Evolutionary conservation across 2,888 invertebrate genomes (phyloP).

Genomic region (Malthinus seriepunctatus): DNA sequence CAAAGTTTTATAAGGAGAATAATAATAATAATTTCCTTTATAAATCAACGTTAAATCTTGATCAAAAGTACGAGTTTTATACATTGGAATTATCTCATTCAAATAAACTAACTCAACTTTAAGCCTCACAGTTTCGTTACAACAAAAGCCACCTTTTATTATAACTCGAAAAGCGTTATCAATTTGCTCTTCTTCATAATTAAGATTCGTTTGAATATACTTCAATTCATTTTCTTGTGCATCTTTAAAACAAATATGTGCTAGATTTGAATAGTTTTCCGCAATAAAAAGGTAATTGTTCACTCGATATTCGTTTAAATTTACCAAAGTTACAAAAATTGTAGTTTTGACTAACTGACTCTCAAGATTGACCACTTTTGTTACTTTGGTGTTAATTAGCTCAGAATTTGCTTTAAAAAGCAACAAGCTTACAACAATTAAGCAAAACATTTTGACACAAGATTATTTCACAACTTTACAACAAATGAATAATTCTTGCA

Average conservation of each 20-base stretch:
- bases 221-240: not conserved
- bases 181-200: not conserved
- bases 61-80: slow-evolving; percentile 11
- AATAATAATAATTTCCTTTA: slow-evolving; percentile 33
- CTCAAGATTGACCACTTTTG: slow-evolving; percentile 18
- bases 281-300: slow-evolving; percentile 15
- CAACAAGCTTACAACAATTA: slow-evolving; percentile 9
- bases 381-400: slow-evolving; percentile 25
- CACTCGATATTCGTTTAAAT: not conserved
- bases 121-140: not conserved
- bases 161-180: not conserved
- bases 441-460: slow-evolving; percentile 6
- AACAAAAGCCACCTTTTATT: not conserved
- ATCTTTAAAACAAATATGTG: slow-evolving; percentile 18
- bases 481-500: not conserved
- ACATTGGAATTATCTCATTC: slow-evolving; percentile 7
- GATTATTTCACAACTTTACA: not conserved
- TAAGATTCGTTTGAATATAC: not conserved
- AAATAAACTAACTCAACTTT: slow-evolving; percentile 11
- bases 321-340: slow-evolving; percentile 12
- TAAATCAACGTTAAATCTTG: slow-evolving; percentile 28
- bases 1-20: slow-evolving; percentile 35
- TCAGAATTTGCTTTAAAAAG: slow-evolving; percentile 10
- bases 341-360: slow-evolving; percentile 26
- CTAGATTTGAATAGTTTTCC: slow-evolving; percentile 19